These are phyloP conservation scores for Eupithecia subfuscata DNA, from an alignment of 2,888 invertebrate species.

Conservation along the genomic window DNA sequence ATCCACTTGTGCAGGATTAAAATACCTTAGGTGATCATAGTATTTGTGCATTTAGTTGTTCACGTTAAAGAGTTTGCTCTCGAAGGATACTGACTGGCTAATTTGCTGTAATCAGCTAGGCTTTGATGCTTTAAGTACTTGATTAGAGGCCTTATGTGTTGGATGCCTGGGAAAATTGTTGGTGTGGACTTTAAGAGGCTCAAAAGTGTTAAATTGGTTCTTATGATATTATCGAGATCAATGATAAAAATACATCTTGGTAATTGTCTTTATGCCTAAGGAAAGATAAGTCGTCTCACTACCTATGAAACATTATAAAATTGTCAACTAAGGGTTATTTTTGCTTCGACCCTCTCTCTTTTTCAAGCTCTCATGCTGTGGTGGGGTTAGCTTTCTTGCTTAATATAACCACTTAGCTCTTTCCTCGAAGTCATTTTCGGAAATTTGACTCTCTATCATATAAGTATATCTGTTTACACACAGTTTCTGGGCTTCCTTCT, in stretches of 20 bases:
- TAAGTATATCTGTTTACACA: too few species aligned
- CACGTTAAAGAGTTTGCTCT: slow-evolving; percentile 31
- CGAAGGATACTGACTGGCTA: slow-evolving; percentile 36
- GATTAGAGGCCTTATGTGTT: slow-evolving; percentile 20
- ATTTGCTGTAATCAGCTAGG: slow-evolving; percentile 29
- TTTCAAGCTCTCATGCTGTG: not conserved
- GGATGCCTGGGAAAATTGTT: slow-evolving; percentile 4
- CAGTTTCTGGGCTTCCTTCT: too few species aligned
- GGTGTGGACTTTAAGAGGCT: not conserved
- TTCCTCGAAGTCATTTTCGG: too few species aligned
- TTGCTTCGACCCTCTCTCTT: not conserved
- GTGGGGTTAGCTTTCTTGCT: not conserved
- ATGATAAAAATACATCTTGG: not conserved
- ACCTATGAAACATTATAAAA: not conserved
- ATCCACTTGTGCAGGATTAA: slow-evolving; percentile 57
- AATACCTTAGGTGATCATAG: slow-evolving; percentile 51
- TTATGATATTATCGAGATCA: not conserved
- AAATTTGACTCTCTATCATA: too few species aligned
- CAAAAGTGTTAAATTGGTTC: not conserved
- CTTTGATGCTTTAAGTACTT: slow-evolving; percentile 22
- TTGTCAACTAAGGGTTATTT: not conserved
- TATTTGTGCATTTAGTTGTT: slow-evolving; percentile 39
- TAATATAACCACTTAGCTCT: too few species aligned
- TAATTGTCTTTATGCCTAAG: not conserved
- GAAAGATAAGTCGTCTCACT: not conserved